Conservation (phyloP, 2,888 invertebrate genomes). For the Pinctada fucata region DNA sequence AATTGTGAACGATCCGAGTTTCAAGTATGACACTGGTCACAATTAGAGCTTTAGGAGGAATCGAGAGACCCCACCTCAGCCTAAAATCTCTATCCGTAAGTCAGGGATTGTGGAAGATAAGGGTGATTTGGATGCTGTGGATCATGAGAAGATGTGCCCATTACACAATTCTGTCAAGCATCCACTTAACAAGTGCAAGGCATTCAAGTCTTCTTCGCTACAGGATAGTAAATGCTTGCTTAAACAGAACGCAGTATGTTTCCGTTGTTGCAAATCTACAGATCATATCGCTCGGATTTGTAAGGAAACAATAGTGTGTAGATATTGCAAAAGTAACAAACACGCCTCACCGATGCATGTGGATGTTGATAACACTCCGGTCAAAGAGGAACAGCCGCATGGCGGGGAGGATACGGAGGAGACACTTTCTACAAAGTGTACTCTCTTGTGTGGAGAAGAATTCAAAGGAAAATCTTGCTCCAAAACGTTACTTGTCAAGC, state of each 20-base stretch:
- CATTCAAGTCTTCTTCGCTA: not conserved
- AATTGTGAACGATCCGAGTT: slow-evolving; percentile 23
- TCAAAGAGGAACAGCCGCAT: not conserved
- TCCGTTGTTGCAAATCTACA: not conserved
- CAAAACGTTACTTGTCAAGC: slow-evolving; percentile 3
- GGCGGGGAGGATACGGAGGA: not conserved
- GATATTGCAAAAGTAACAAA: not conserved
- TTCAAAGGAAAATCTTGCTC: slow-evolving; percentile 21
- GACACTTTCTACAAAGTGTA: slow-evolving; percentile 8
- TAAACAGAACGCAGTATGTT: not conserved
- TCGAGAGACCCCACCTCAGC: not conserved
- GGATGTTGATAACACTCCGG: not conserved
- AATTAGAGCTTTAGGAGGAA: not conserved
- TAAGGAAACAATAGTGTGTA: not conserved
- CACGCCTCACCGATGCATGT: not conserved
- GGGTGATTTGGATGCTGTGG: not conserved
- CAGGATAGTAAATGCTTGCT: not conserved
- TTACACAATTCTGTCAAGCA: not conserved
- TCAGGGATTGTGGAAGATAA: no score
- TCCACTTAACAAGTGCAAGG: not conserved
- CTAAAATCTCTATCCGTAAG: not conserved
- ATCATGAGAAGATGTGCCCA: not conserved
- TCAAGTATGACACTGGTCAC: not conserved
- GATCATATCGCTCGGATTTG: not conserved
- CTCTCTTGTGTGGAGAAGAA: not conserved